Base-by-base conservation (phyloP, 1,140 invertebrate genomes). In the Antheraea mylitta region DNA sequence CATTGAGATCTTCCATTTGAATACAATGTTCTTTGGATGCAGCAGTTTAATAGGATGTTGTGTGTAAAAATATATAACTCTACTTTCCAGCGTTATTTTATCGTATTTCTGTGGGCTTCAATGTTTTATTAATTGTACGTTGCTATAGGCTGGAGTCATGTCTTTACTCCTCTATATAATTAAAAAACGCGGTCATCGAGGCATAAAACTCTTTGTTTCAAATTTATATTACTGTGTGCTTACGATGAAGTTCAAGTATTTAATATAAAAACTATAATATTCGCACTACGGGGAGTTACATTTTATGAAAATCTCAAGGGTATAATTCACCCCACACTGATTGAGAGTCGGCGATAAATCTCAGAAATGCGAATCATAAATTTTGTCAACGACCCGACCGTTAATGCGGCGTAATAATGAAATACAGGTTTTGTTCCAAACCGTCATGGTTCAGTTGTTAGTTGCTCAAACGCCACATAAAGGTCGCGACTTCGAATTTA, bases 301-400 rank as follows among this genome's bases (percentile, higher is more conserved):
- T 60, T 37, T 48, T 18, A 66, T 18, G 65, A 36, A 67, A 62
- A 60, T 45, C 72, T 69, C 67, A 67, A 60, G 77, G 76, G 73
- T 76, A 58, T 13, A 18, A 61, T 45, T 67, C 60, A 72, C 76
- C 79, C 79, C 74, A 68, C 77, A 68, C 74, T 19, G 70, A 69
- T 53, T 53, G 45, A 53, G 45, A 53, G 45, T n/a, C 45, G 68
- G 76, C 76, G 65, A 85, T 89, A 89, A 89, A 89, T 89, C 82
- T 63, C 65, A 71, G 70, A 81, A 89, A 89, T 86, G 85, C 76
- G 76, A 72, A 69, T 77, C 79, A 89, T 89, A 85, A 89, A 89
- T 89, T 81, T 72, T 77, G 76, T 79, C 78, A 77, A 81, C 85
- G 79, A 76, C 74, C 16, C 19, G 16, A 22, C 61, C 64, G 76